Percentiles rank a stretch among this genome's conserved stretches.
Evolutionary conservation across 2,888 invertebrate genomes (phyloP).

Genomic region (Hipparchia semele): DNA sequence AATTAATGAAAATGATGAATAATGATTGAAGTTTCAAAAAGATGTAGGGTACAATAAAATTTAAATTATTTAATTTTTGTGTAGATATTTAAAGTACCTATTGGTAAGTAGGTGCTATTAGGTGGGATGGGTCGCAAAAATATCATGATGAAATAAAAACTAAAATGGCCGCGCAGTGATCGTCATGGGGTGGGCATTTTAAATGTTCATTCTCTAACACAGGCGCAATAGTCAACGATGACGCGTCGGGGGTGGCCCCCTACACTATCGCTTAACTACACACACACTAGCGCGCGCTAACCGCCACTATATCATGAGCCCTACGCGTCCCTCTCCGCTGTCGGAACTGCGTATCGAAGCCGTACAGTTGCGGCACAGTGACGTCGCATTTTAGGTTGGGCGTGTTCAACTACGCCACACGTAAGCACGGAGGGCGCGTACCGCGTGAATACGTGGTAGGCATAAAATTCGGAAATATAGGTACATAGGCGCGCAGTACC

Average conservation of each 20-base stretch:
- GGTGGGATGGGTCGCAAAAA: slow-evolving; percentile 45
- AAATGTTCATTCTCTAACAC: slow-evolving; percentile 80
- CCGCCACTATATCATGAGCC: slow-evolving; percentile 50
- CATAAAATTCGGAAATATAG: slow-evolving; percentile 81
- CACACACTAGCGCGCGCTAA: slow-evolving; percentile 53
- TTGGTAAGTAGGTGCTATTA: slow-evolving; percentile 28
- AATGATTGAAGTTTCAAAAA: too few species aligned
- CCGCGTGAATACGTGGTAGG: slow-evolving; percentile 57
- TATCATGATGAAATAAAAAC: slow-evolving; percentile 53
- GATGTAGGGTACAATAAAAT: too few species aligned
- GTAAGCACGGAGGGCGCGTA: slow-evolving; percentile 45
- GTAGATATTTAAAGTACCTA: background rate
- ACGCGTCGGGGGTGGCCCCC: slow-evolving; percentile 72
- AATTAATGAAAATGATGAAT: too few species aligned
- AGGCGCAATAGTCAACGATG: slow-evolving; percentile 78
- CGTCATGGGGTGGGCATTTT: slow-evolving; percentile 78
- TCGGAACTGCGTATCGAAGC: slow-evolving; percentile 36
- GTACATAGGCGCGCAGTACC: slow-evolving; percentile 58
- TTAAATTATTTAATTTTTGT: too few species aligned
- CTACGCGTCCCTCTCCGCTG: slow-evolving; percentile 44
- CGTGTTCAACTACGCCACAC: slow-evolving; percentile 63
- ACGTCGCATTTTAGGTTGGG: slow-evolving; percentile 56
- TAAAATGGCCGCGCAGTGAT: slow-evolving; percentile 74
- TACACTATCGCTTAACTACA: slow-evolving; percentile 72
- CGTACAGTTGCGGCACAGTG: slow-evolving; percentile 45